A percentile compares a stretch with the other conserved stretches of the same genome.
phyloP scores from a whole-genome alignment of 2,888 invertebrate genomes.

The Drosophila yooni region DNA sequence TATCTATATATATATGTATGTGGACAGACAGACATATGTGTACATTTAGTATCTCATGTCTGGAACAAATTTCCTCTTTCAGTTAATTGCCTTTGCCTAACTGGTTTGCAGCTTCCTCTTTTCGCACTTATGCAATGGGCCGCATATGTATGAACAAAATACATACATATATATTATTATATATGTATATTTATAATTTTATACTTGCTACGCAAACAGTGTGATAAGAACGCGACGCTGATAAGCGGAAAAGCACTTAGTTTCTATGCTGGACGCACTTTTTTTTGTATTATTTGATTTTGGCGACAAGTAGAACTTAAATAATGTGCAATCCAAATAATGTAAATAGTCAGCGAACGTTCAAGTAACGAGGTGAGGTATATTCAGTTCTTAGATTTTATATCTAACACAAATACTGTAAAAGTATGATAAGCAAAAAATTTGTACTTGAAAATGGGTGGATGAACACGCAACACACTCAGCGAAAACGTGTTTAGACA shows the following conservation, averaged over 20 bases:
- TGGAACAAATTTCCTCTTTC: not conserved
- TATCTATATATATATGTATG: not conserved
- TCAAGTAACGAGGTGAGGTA: not conserved
- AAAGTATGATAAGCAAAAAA: constrained; percentile 22
- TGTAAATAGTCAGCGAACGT: constrained; percentile 14
- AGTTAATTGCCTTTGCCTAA: constrained; percentile 9
- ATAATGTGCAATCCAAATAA: constrained; percentile 8
- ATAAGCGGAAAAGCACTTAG: constrained; percentile 41
- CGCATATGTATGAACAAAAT: constrained; percentile 23
- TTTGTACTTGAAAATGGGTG: constrained; percentile 9
- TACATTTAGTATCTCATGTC: not conserved
- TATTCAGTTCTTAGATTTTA: constrained; percentile 2
- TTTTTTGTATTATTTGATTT: not conserved
- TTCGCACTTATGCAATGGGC: constrained; percentile 55
- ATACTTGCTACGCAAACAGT: constrained; percentile 55
- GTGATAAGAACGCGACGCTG: constrained; percentile 61
- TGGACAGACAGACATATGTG: not conserved
- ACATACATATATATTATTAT: constrained; percentile 1
- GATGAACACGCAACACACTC: not conserved
- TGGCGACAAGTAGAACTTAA: not conserved
- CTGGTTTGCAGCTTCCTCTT: constrained; percentile 52
- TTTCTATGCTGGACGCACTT: constrained; percentile 36
- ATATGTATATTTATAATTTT: constrained; percentile 17
- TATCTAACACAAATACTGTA: constrained; percentile 41
- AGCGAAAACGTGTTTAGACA: not conserved